Evolutionary conservation across 2,797 vertebrate genomes (phyloP).

Genomic region (Premnoplex brunnescens): DNA sequence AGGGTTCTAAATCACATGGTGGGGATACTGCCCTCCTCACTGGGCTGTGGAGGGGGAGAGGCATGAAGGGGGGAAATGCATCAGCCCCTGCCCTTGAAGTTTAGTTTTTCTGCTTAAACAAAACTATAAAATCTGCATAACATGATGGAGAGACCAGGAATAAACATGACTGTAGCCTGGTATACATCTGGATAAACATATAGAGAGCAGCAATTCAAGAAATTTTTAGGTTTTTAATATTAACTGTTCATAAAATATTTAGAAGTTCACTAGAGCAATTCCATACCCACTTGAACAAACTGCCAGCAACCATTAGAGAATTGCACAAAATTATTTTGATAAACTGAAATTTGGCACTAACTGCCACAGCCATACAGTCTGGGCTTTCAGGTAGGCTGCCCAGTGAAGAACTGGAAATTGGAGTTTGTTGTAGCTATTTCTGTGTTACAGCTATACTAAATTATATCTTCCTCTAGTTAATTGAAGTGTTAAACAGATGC

Average conservation of each 20-base stretch:
- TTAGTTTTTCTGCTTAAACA: not conserved
- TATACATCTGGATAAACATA: not conserved
- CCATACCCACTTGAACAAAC: not conserved
- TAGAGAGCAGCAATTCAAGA: not conserved
- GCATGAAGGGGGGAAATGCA: rapidly evolving
- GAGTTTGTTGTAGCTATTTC: not conserved
- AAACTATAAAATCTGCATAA: not conserved
- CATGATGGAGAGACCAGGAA: not conserved
- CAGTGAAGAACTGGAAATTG: not conserved
- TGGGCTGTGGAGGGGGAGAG: not conserved
- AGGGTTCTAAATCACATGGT: not conserved
- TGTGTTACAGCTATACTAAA: not conserved
- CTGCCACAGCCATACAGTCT: not conserved
- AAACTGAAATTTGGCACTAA: not conserved
- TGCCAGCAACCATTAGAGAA: not conserved
- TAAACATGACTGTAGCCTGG: not conserved
- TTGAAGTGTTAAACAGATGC: not conserved
- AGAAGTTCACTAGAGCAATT: not conserved
- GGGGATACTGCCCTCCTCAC: not conserved
- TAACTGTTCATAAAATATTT: not conserved
- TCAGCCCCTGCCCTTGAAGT: not conserved
- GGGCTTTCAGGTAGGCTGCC: not conserved
- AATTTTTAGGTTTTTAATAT: not conserved
- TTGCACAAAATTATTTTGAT: not conserved
- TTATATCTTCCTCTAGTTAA: not conserved